Evolutionary conservation across 2,113 vertebrate genomes (phyloP).

Genomic region (Diadophis punctatus): DNA sequence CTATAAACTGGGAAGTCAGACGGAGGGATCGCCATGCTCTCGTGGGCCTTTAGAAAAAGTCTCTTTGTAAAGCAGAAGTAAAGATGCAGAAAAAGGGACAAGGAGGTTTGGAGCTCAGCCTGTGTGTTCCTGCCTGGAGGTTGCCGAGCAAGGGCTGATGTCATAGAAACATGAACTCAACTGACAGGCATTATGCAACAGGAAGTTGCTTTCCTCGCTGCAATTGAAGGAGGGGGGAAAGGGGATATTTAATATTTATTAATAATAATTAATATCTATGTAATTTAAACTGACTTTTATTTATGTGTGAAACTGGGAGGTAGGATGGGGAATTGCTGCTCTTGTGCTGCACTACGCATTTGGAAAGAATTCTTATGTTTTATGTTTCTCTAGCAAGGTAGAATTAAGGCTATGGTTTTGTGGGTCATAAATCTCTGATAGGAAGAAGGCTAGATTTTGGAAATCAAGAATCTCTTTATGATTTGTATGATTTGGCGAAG

Average conservation of each 20-base stretch:
- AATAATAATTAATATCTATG: background rate
- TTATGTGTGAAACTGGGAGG: background rate
- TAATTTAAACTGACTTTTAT: conserved; percentile 20
- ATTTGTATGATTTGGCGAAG: background rate
- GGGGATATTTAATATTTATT: conserved; percentile 8
- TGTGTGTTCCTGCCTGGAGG: background rate
- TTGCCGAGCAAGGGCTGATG: background rate
- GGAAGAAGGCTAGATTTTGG: background rate
- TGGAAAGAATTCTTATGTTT: background rate
- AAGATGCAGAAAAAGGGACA: background rate
- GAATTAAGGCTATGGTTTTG: background rate
- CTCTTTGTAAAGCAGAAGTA: background rate
- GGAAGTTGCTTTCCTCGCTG: background rate
- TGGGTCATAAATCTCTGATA: background rate
- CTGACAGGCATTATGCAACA: background rate
- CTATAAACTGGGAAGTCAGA: background rate
- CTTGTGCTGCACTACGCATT: background rate
- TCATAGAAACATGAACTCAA: background rate
- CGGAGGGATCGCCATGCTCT: fast-evolving
- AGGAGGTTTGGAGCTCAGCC: background rate
- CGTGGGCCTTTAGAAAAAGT: background rate
- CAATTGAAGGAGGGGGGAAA: background rate
- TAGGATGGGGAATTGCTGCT: background rate
- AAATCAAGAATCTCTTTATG: background rate
- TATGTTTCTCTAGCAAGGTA: background rate